These are phyloP conservation scores for Ommatoiulus sabulosus DNA, from an alignment of 2,888 invertebrate genomes.

Conservation along the genomic window DNA sequence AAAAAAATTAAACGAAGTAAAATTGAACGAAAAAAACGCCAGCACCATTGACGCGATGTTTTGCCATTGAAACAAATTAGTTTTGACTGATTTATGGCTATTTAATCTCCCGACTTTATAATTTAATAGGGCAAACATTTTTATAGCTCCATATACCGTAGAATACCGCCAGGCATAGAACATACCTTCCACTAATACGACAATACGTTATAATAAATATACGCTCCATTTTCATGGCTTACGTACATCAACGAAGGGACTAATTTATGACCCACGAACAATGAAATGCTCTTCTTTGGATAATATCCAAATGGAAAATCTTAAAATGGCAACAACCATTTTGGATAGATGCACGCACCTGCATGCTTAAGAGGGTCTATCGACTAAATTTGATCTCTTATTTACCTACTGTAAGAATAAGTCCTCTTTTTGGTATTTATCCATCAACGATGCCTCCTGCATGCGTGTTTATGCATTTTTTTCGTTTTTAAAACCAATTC, in stretches of 20 bases:
- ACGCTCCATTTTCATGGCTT: not conserved
- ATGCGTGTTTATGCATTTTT: too few species aligned
- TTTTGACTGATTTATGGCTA: not conserved
- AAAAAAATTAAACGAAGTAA: too few species aligned
- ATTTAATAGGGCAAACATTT: not conserved
- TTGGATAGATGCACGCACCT: too few species aligned
- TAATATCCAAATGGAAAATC: not conserved
- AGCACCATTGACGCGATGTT: not conserved
- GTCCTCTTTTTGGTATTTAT: too few species aligned
- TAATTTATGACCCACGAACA: not conserved
- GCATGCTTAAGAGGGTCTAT: too few species aligned
- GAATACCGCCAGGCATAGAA: not conserved
- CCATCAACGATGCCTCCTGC: too few species aligned
- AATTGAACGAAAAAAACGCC: too few species aligned
- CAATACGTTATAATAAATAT: not conserved
- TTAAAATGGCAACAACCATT: not conserved
- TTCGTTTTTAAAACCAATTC: too few species aligned
- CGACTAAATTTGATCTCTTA: not conserved
- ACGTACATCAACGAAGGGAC: not conserved
- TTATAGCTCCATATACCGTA: not conserved
- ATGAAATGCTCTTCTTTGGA: not conserved
- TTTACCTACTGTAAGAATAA: not conserved
- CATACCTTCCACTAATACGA: not conserved
- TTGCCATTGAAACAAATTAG: not conserved
- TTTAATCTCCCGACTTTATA: not conserved